Evolutionary conservation across 2,113 vertebrate species (phyloP).

Genomic region (Sapayoa aenigma): DNA sequence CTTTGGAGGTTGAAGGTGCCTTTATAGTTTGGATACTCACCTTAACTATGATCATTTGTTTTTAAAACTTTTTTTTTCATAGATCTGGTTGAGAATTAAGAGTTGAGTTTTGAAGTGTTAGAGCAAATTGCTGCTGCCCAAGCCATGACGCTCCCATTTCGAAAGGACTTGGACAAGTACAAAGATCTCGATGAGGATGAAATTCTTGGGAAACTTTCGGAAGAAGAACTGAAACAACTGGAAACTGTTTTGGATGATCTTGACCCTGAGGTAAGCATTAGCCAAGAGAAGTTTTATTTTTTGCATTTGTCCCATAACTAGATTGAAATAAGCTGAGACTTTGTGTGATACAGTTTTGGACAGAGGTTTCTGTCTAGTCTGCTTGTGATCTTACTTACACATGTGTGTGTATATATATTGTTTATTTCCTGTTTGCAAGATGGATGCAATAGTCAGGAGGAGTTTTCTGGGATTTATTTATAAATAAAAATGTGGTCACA

Average conservation of each 20-base stretch:
- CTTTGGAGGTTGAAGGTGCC: neutral
- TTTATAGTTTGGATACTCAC: neutral
- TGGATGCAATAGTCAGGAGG: neutral
- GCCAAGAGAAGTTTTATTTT: neutral
- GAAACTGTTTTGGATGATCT: conserved; percentile 94
- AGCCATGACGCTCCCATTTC: conserved; percentile 87
- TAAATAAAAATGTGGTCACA: neutral
- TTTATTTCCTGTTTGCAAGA: neutral
- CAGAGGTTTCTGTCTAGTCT: neutral
- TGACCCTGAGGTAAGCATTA: conserved; percentile 88
- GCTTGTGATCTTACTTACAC: neutral
- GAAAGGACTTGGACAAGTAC: conserved; percentile 94
- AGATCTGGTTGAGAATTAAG: conserved; percentile 18
- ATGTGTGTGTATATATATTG: neutral
- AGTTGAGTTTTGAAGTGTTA: neutral
- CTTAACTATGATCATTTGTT: neutral
- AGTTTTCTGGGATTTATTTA: neutral
- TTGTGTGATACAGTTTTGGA: neutral
- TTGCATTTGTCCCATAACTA: neutral
- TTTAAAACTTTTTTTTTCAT: neutral
- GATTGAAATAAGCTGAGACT: neutral
- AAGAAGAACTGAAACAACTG: conserved; percentile 92
- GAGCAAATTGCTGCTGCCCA: neutral
- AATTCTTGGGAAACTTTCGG: conserved; percentile 89
- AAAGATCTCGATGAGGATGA: conserved; percentile 97